phyloP scores from a whole-genome alignment of 2,888 invertebrate species.

The Lacanobia oleracea region DNA sequence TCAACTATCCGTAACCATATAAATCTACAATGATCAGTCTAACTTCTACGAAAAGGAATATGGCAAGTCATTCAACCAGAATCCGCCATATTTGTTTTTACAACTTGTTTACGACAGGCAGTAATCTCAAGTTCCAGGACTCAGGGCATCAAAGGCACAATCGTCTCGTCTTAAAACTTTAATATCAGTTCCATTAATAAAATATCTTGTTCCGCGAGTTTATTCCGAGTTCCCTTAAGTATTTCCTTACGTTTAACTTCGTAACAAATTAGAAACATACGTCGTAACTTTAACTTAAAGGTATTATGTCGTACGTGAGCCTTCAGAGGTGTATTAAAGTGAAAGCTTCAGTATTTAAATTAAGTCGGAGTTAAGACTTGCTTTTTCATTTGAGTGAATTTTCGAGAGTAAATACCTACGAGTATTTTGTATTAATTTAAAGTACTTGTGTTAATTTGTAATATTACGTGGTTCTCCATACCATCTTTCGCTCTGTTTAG shows the following conservation, averaged over 20 bases:
- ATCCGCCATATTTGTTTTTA: slow-evolving; percentile 18
- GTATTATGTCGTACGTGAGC: slow-evolving; percentile 43
- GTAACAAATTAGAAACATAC: slow-evolving; percentile 49
- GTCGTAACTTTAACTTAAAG: slow-evolving; percentile 41
- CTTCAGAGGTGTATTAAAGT: slow-evolving; percentile 45
- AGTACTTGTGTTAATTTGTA: slow-evolving; percentile 16
- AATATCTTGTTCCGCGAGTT: slow-evolving; percentile 24
- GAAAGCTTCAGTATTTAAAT: slow-evolving; percentile 32
- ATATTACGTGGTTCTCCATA: slow-evolving; percentile 4
- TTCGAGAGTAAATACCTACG: slow-evolving; percentile 15
- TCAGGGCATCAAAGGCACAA: slow-evolving; percentile 13
- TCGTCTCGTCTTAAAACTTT: slow-evolving; percentile 32
- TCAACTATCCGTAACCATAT: not conserved
- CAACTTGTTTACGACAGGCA: slow-evolving; percentile 32
- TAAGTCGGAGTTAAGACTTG: slow-evolving; percentile 25
- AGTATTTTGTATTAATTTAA: slow-evolving; percentile 23
- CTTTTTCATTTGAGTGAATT: slow-evolving; percentile 22
- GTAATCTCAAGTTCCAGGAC: slow-evolving; percentile 10
- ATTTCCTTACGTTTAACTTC: slow-evolving; percentile 35
- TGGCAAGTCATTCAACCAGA: not conserved
- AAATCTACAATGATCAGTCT: not conserved
- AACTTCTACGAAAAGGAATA: not conserved
- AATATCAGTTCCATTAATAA: slow-evolving; percentile 34
- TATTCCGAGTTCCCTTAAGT: slow-evolving; percentile 12
- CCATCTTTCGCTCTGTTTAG: not conserved